These are phyloP conservation scores for Hozukius guyotensis DNA, from an alignment of 2,797 vertebrate genomes.

Conservation along the genomic window DNA sequence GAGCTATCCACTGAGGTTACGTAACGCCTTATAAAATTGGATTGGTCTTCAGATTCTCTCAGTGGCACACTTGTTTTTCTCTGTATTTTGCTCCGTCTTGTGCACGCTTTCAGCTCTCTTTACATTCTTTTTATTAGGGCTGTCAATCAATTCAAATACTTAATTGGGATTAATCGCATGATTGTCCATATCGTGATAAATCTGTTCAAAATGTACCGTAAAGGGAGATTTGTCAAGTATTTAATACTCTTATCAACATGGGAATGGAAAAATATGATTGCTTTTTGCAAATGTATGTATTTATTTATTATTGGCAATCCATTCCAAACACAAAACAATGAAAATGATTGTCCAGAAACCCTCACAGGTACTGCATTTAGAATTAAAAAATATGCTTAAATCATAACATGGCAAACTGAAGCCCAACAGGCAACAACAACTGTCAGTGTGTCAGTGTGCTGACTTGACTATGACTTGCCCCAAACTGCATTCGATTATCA, in stretches of 20 bases:
- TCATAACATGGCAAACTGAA: too few relatives aligned
- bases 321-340: neutral
- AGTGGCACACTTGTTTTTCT: constrained; percentile 26
- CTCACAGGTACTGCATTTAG: too few relatives aligned
- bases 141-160: neutral
- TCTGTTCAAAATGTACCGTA: neutral
- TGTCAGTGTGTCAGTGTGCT: too few relatives aligned
- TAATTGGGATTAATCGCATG: neutral
- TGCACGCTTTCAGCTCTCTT: neutral
- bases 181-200: too few relatives aligned
- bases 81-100: neutral
- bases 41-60: constrained; percentile 37
- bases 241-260: neutral
- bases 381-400: too few relatives aligned
- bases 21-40: constrained; percentile 42
- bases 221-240: neutral
- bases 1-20: constrained; percentile 44
- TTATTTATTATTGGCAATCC: neutral
- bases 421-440: too few relatives aligned
- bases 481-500: too few relatives aligned
- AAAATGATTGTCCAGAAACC: too few relatives aligned
- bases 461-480: too few relatives aligned
- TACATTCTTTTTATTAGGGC: neutral
- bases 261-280: neutral
- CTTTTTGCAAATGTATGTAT: neutral